Evolutionary conservation across 2,888 invertebrate genomes (phyloP), one percentile per base, ranked within the genome.

Genomic region (Notocelia uddmanniana): DNA sequence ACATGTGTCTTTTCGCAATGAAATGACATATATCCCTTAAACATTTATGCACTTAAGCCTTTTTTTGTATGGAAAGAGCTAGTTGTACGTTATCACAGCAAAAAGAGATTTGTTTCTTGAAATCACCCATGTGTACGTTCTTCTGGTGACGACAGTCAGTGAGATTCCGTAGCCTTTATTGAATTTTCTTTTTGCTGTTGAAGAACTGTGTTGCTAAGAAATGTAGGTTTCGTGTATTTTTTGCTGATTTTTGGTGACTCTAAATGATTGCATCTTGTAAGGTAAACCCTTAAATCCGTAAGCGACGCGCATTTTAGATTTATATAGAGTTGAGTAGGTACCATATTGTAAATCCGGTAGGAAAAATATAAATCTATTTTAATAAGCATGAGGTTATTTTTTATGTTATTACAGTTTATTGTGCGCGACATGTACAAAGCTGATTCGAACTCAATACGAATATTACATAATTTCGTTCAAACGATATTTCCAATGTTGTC

Each of bases 161-260:
- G 8, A 15, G 31, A 19, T 34, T 15, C 48, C 52, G 54, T 37
- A 19, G 19, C 31, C 71, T 67, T 71, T 76, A 74, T 74, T 76
- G 71, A 62, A 74, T 74, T 75, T 73, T 55, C 69, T 59, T 58
- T 21, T 15, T 58, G 58, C 58, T 68, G 58, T 58, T 58, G 48
- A 34, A 52, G 19, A 52, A 19, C 52, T 52, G 52, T 21, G 21
- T 52, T 52, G 11, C 21, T 52, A 21, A 13, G 52, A 2, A 10
- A 41, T 3, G 41, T 2, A 41, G 13, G 41, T 13, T 2, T 41
- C 13, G 15, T 37, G 10, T 15, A 41, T 41, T 13, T 10, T 41
- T 41, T 0, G 41, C 15, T 3, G 13, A 13, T 41, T 41, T 15
- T 13, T 41, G 41, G 3, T 37, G n/a, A n/a, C n/a, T n/a, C n/a